Evolutionary conservation across 2,888 invertebrate genomes (phyloP), one percentile per base, ranked within the genome.

Genomic region (Tricholauxania praeusta): DNA sequence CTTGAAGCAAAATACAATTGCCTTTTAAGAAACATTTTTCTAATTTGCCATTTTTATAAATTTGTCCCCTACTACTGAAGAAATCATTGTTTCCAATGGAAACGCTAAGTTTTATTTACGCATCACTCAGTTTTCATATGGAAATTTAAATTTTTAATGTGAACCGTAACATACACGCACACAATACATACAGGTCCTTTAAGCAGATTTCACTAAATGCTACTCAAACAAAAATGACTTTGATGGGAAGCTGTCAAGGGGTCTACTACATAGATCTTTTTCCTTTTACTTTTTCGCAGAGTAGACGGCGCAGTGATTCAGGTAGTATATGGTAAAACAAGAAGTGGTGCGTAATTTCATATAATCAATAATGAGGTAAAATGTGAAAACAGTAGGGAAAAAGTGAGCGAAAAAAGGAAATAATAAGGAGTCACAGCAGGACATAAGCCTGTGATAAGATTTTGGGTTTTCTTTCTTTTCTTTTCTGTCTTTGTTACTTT

Each of bases 341-440:
- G 22, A 22, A 28, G 19, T 28, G 28, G 5, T 57, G 8, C 22
- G 57, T 57, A 28, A 57, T 28, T 57, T 57, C 12, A 57, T 12
- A 57, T 57, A 57, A 57, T 57, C 57, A 57, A 57, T 28, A 57
- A 57, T 57, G 28, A 57, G 57, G 12, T 14, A 28, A 22, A 57
- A 7, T 28, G 19, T 28, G 15, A 28, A 39, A 39, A 57, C 28
- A 57, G 39, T 39, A 39, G 39, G 10, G 39, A 8, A 39, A 39
- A 39, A 10, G 39, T 39, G 10, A 39, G 39, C 2, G 39, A 39
- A 10, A 39, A 39, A 57, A 10, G 22, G 15, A 39, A 39, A 39
- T 39, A 39, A 39, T 47, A 48, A 19, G 12, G 3, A 63, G 2
- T 17, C 63, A 7, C 63, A 63, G 63, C 63, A 63, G 63, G 63